phyloP scores from a whole-genome alignment of 1,140 invertebrate species.

The Sitodiplosis mosellana region DNA sequence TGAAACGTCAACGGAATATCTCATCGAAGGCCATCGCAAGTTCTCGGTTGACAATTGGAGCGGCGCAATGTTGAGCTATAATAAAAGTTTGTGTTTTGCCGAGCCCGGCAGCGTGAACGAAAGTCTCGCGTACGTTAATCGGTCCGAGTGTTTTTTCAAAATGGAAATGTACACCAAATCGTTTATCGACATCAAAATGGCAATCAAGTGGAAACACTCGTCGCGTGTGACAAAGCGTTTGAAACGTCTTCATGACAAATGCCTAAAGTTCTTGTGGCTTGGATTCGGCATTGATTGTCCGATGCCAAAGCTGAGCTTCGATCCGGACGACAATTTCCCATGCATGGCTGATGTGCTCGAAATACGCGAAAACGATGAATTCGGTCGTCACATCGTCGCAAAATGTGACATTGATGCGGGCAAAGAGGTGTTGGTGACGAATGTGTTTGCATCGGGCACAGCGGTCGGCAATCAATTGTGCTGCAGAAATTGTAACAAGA shows the following conservation, averaged over 20 bases:
- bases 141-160: conserved; percentile 24
- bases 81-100: conserved; percentile 13
- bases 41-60: not conserved
- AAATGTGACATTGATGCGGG: not conserved
- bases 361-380: not conserved
- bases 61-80: conserved; percentile 7
- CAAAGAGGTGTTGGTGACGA: not conserved
- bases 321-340: not conserved
- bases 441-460: not conserved
- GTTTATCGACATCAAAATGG: conserved; percentile 22
- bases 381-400: not conserved
- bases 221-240: conserved; percentile 9
- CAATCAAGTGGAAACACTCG: conserved; percentile 12
- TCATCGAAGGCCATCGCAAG: not conserved
- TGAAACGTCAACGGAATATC: not conserved
- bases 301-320: not conserved
- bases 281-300: not conserved
- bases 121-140: conserved; percentile 22
- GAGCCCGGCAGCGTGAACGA: conserved; percentile 11
- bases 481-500: not conserved
- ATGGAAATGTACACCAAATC: conserved; percentile 20
- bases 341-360: not conserved
- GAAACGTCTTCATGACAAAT: not conserved
- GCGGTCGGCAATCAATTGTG: not conserved
- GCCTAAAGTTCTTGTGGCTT: not conserved